Evolutionary conservation across 1,140 invertebrate genomes (phyloP).

Genomic region (Cherax destructor): DNA sequence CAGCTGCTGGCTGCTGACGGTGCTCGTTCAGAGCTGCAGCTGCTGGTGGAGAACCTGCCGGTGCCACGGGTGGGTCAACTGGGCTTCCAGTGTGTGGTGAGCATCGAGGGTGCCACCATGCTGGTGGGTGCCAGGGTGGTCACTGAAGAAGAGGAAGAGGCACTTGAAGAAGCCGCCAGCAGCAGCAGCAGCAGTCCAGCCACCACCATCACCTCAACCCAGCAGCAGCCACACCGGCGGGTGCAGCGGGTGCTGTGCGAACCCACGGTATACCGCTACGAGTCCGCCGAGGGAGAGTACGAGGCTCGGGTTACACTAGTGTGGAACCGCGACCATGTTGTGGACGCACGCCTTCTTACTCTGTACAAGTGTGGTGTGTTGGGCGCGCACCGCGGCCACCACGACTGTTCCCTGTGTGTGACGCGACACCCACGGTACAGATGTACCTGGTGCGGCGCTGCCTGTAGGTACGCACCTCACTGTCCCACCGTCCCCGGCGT

Average conservation of each 20-base stretch:
- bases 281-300: conserved; percentile 89
- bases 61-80: conserved; percentile 82
- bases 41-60: conserved; percentile 93
- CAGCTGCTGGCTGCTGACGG: conserved; percentile 90
- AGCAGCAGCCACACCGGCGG: conserved; percentile 13
- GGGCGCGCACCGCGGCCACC: conserved; percentile 91
- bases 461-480: conserved; percentile 89
- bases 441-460: conserved; percentile 93
- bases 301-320: conserved; percentile 91
- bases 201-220: conserved; percentile 8
- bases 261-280: conserved; percentile 92
- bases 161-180: background rate
- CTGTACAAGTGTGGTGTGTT: conserved; percentile 96
- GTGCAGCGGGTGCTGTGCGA: conserved; percentile 90
- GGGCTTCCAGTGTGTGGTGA: conserved; percentile 93
- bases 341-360: conserved; percentile 91
- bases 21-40: conserved; percentile 89
- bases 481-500: conserved; percentile 81
- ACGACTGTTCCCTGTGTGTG: conserved; percentile 95
- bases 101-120: conserved; percentile 93
- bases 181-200: conserved; percentile 8
- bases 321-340: conserved; percentile 94
- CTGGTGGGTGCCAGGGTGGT: conserved; percentile 84
- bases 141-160: conserved; percentile 18
- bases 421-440: conserved; percentile 88